Evolutionary conservation across 2,888 invertebrate species (phyloP).

Genomic region (Limnephilus lunatus): DNA sequence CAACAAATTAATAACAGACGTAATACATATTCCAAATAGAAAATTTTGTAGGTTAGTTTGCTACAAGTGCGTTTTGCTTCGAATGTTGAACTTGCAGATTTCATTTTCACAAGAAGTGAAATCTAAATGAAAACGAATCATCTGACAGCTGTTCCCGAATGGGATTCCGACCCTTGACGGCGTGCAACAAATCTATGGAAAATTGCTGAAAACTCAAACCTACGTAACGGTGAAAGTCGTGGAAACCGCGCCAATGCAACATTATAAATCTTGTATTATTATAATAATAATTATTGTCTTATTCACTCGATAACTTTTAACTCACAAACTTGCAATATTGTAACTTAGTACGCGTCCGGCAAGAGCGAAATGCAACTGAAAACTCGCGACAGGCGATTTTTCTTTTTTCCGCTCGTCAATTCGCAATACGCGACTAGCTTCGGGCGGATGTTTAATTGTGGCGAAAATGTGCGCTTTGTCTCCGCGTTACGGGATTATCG

Average conservation of each 20-base stretch:
- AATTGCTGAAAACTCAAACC: conserved; percentile 62
- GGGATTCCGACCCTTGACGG: background rate
- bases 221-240: conserved; percentile 63
- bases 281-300: background rate
- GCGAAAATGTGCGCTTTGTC: background rate
- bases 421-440: conserved; percentile 3
- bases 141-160: background rate
- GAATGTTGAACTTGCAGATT: background rate
- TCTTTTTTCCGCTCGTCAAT: background rate
- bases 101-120: background rate
- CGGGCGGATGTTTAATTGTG: background rate
- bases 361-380: background rate
- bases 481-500: background rate
- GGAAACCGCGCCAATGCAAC: conserved; percentile 61
- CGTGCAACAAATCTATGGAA: conserved; percentile 34
- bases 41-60: background rate
- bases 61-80: background rate
- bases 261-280: background rate
- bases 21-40: background rate
- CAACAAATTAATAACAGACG: background rate
- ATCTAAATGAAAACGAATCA: background rate
- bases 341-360: background rate
- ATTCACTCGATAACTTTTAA: background rate
- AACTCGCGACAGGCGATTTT: background rate
- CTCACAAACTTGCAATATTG: background rate